Percentiles rank a stretch among this genome's conserved stretches.
These are phyloP conservation scores for Biston betularia DNA, from an alignment of 2,888 invertebrate genomes.

Conservation along the genomic window DNA sequence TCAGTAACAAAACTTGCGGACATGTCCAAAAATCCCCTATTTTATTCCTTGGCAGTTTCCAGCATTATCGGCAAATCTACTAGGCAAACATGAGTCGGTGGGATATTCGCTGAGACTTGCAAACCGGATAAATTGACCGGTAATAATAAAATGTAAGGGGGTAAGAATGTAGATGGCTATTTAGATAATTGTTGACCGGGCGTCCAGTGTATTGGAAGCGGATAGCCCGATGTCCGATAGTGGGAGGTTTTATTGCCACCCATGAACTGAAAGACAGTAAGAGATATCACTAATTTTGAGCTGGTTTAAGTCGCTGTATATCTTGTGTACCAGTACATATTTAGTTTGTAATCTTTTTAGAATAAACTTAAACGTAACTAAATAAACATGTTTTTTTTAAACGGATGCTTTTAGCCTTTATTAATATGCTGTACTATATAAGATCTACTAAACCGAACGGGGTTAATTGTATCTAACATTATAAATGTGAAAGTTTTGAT, in stretches of 20 bases:
- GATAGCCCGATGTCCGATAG: constrained; percentile 68
- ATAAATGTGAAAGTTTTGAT: no score
- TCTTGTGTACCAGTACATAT: no score
- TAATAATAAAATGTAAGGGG: constrained; percentile 86
- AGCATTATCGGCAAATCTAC: constrained; percentile 78
- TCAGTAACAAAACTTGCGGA: constrained; percentile 41
- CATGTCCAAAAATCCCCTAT: constrained; percentile 63
- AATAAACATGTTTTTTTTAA: no score
- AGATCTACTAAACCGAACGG: no score
- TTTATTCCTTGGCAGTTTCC: constrained; percentile 71
- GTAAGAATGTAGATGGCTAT: constrained; percentile 87
- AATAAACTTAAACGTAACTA: no score
- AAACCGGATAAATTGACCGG: constrained; percentile 85
- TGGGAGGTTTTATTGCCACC: constrained; percentile 76
- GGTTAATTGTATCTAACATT: no score
- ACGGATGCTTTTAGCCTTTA: no score
- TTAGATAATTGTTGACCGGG: constrained; percentile 85
- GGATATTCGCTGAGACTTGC: constrained; percentile 78
- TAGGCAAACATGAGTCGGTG: constrained; percentile 73
- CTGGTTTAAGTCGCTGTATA: neutral
- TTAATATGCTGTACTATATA: no score
- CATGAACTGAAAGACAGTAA: constrained; percentile 39
- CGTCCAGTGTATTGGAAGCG: constrained; percentile 82
- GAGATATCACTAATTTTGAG: neutral
- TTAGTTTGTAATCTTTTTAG: no score